phyloP scores from a whole-genome alignment of 2,113 vertebrate species.

The Dicentrarchus labrax region DNA sequence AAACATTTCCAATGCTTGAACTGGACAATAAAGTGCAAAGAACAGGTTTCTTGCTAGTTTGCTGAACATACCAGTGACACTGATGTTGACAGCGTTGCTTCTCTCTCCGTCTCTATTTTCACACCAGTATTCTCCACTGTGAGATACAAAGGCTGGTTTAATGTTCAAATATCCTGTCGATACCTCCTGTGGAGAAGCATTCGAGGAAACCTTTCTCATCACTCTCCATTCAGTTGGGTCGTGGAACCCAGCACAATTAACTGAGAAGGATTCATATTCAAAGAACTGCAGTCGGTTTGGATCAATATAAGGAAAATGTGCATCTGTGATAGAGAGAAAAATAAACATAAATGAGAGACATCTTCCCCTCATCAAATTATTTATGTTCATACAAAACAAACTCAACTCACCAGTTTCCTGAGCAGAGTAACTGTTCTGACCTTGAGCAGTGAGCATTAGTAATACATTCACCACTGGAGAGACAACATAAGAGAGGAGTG shows the following conservation, averaged over 20 bases:
- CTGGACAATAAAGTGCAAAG: no score
- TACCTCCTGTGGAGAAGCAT: not conserved
- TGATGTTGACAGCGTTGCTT: conserved; percentile 8
- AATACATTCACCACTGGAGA: not conserved
- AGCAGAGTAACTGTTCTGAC: not conserved
- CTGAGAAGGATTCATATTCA: not conserved
- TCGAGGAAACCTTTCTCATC: not conserved
- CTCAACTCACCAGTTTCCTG: conserved; percentile 3
- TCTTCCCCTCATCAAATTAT: not conserved
- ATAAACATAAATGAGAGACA: not conserved
- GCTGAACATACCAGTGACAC: not conserved
- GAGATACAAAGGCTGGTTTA: not conserved
- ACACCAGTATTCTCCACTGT: conserved; percentile 41
- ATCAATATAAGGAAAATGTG: not conserved
- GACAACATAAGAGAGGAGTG: not conserved
- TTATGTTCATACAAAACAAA: not conserved
- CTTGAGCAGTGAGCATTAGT: not conserved
- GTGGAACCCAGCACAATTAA: not conserved
- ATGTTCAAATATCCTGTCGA: not conserved
- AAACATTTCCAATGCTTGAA: no score
- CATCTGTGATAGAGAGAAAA: not conserved
- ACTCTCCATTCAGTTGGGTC: not conserved
- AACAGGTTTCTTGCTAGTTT: not conserved
- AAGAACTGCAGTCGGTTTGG: conserved; percentile 17
- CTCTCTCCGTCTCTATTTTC: not conserved